These are phyloP conservation scores for Dione vanillae DNA, from an alignment of 2,888 invertebrate genomes.

Conservation along the genomic window DNA sequence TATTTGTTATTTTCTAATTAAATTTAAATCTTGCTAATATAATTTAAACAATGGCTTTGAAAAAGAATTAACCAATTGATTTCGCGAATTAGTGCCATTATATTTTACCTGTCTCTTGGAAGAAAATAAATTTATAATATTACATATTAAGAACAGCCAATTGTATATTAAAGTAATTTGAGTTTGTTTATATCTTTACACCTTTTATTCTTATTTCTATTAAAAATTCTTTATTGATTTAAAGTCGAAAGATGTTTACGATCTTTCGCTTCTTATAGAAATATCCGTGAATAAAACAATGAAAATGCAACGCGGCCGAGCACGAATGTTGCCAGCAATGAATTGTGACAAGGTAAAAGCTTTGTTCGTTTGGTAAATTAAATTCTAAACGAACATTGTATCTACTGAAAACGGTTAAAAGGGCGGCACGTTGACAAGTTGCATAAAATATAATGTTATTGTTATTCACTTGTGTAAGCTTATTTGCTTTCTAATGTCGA, in stretches of 20 bases:
- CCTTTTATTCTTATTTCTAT: background rate
- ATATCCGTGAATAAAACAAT: constrained; percentile 60
- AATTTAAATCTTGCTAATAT: no score
- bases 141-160: no score
- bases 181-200: background rate
- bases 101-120: no score
- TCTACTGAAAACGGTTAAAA: constrained; percentile 58
- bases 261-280: constrained; percentile 52
- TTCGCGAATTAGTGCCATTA: no score
- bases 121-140: no score
- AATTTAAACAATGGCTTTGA: no score
- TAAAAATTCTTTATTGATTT: background rate
- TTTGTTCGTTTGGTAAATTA: constrained; percentile 68
- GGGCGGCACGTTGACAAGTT: constrained; percentile 51
- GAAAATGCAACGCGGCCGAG: constrained; percentile 61
- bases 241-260: constrained; percentile 18
- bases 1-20: no score
- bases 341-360: constrained; percentile 73
- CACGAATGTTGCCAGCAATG: constrained; percentile 64
- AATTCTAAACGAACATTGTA: constrained; percentile 63
- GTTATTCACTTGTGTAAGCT: constrained; percentile 6
- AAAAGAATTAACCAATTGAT: no score
- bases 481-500: no score
- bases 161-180: background rate
- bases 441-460: constrained; percentile 37